Base-by-base conservation (phyloP, 2,113 vertebrate genomes). In the Uropsilus gracilis region DNA sequence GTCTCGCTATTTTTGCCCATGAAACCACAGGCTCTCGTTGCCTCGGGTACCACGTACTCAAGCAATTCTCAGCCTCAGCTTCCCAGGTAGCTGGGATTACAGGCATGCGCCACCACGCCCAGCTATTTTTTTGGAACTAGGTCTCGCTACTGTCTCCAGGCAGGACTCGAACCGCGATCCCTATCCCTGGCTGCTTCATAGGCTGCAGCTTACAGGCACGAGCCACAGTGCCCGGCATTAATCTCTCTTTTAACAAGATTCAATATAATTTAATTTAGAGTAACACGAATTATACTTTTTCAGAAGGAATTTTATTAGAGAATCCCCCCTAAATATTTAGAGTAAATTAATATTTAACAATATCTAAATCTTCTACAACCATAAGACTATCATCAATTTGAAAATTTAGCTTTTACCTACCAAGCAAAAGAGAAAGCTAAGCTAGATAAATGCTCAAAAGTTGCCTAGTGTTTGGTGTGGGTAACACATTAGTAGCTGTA, bases 311-410 rank as follows among this genome's bases (percentile, higher is more conserved):
- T 83, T 89, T 78, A 46, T 2, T 76, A 64, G 90, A 90, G 12
- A 26, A 34, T 96, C 13, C 75, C 68, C 96, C 13, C 2, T 94
- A 14, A 96, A 26, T 90, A 91, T 84, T 94, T 83, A 2, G 59
- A 7, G 4, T 73, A 37, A 80, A 14, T 28, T 84, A 34, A 92
- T 90, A 94, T 85, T 95, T 17, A 86, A 50, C 10, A 76, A 81
- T 86, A 61, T 71, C n/a, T 81, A 90, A 92, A 61, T 1, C 34
- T 75, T 77, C 26, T 46, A 75, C 4, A 88, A n/a, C 24, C 39
- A 80, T 6, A 73, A 69, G 12, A 57, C 44, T 80, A 46, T 10
- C 34, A 86, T 73, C 12, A 50, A 53, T 69, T 69, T 91, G 16
- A 48, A 59, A 92, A 32, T 64, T 83, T 26, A 81, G 13, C 46